These are phyloP conservation scores for Tonatia bakeri DNA, from an alignment of 2,113 vertebrate species.

Conservation along the genomic window DNA sequence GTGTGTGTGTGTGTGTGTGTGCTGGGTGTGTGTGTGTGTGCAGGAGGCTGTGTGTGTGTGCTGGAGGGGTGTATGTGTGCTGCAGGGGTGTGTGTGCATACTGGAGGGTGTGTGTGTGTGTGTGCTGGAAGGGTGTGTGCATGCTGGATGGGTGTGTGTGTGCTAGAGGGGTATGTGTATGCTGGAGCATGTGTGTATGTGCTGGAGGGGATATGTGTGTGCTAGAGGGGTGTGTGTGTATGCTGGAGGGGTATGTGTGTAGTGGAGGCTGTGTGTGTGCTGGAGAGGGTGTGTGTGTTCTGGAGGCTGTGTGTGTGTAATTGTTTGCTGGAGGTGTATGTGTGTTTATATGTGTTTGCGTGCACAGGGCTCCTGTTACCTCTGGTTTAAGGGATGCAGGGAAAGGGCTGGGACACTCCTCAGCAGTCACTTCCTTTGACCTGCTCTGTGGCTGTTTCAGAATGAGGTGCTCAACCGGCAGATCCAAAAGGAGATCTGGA, in stretches of 20 bases:
- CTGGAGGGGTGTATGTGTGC: background rate
- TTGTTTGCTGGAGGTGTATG: background rate
- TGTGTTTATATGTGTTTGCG: fast-evolving
- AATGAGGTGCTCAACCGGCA: slow-evolving; percentile 90
- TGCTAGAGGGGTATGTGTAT: background rate
- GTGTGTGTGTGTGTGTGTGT: background rate
- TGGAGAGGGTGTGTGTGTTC: too few species aligned
- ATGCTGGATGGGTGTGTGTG: background rate
- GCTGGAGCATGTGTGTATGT: background rate
- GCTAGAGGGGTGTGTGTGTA: fast-evolving
- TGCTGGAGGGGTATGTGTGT: background rate
- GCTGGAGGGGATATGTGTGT: background rate
- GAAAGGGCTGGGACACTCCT: background rate
- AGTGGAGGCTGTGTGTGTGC: background rate
- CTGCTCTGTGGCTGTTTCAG: slow-evolving; percentile 70
- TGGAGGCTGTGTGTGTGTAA: background rate
- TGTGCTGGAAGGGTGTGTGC: too few species aligned
- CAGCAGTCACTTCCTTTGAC: fast-evolving
- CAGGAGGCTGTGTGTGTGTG: background rate
- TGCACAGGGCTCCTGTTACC: fast-evolving
- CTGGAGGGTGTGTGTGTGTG: background rate
- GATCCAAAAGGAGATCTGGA: slow-evolving; percentile 97
- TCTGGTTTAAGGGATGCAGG: background rate
- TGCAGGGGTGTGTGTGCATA: background rate
- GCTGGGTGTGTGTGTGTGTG: too few species aligned